A percentile compares a stretch with the other conserved stretches of the same genome.
Conservation (phyloP, 2,113 vertebrate species). For the Dolichotis patagonum region DNA sequence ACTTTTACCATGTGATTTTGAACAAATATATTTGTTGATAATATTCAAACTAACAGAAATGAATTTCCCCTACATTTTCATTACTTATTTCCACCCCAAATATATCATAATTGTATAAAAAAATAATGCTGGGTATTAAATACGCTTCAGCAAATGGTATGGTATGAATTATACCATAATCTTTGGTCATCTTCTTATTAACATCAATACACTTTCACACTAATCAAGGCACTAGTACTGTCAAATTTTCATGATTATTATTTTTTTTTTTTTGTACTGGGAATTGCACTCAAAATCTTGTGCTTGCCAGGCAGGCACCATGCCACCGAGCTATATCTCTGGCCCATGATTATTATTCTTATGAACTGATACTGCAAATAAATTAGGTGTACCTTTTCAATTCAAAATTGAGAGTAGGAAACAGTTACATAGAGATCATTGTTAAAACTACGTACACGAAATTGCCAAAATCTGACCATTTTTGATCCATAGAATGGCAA, state of each 20-base stretch:
- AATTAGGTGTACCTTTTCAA: not conserved
- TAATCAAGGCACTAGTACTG: not conserved
- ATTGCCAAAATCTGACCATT: not conserved
- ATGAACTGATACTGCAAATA: not conserved
- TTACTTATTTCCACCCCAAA: constrained; percentile 21
- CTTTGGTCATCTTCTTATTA: not conserved
- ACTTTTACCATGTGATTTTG: not conserved
- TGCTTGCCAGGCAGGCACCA: no score
- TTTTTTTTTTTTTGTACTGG: no score
- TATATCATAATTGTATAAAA: not conserved
- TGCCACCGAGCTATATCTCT: no score
- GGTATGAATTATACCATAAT: not conserved
- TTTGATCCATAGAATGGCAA: not conserved
- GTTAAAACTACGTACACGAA: not conserved
- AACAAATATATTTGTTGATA: constrained; percentile 27
- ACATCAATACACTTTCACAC: not conserved
- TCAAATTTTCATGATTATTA: not conserved
- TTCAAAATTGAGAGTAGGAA: not conserved
- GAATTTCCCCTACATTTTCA: not conserved
- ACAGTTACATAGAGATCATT: not conserved
- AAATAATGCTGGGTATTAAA: not conserved
- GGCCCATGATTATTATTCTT: not conserved
- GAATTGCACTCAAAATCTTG: no score
- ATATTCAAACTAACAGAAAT: constrained; percentile 34
- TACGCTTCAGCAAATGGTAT: not conserved